Evolutionary conservation across 2,113 vertebrate species (phyloP).

Genomic region (Amia ocellicauda): DNA sequence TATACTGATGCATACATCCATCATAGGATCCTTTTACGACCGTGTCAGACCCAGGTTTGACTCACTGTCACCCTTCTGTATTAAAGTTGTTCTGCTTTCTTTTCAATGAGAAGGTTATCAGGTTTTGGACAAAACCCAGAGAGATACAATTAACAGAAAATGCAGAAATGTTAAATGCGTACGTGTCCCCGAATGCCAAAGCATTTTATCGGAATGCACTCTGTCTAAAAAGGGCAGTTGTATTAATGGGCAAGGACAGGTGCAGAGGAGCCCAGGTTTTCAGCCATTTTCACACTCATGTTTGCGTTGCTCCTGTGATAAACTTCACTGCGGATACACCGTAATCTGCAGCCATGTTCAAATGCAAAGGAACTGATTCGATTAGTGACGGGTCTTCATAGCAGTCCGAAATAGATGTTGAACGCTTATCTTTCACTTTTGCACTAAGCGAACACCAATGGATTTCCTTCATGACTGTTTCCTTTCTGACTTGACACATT

Average conservation of each 20-base stretch:
- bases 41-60: not conserved
- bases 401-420: no score
- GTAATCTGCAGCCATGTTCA: no score
- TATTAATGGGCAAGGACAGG: not conserved
- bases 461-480: no score
- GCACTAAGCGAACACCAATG: no score
- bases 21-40: not conserved
- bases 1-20: no score
- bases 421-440: no score
- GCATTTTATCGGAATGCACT: slow-evolving; percentile 19
- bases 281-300: not conserved
- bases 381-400: no score
- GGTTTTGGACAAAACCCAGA: slow-evolving; percentile 30
- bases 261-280: not conserved
- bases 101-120: slow-evolving; percentile 15
- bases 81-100: slow-evolving; percentile 49
- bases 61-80: slow-evolving; percentile 12
- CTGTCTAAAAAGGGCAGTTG: slow-evolving; percentile 17
- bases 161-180: no score
- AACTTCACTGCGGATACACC: no score
- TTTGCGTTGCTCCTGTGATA: slow-evolving; percentile 22
- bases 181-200: slow-evolving; percentile 45
- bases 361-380: no score
- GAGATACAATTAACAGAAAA: not conserved
- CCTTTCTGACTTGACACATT: no score